Base-by-base conservation (phyloP, 2,797 vertebrate genomes). In the Delichon dasypus region DNA sequence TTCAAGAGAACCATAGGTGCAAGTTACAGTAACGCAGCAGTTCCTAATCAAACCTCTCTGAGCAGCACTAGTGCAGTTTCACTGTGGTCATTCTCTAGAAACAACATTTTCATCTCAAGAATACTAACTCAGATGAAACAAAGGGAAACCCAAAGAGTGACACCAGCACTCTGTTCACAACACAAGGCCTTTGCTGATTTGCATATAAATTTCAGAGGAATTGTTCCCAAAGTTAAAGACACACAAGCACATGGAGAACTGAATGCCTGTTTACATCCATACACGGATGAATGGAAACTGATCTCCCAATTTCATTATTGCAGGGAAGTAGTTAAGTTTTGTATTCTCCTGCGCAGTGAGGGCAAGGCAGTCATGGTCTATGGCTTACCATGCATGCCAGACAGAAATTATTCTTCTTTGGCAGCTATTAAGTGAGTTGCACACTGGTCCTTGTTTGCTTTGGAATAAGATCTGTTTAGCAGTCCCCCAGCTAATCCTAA, bases 61-160 rank as follows among this genome's bases (percentile, higher is more conserved):
- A 92, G 50, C 47, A 70, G 44, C 51, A 84, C 10, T 27, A 53
- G 26, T 1, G 16, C 54, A 61, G 23, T 67, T 82, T 34, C 70
- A 82, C 55, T 18, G 26, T 12, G 7, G n/a, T 66, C 60, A 17
- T 66, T 85, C 61, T 85, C 61, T 53, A 94, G 9, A 42, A 90
- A 67, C 42, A 83, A 51, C 23, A 42, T 20, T 36, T 84, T 76
- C 25, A 79, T 53, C 84, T 60, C 80, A 82, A 53, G 64, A 86
- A 66, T 25, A 70, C 36, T 44, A 70, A 89, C 45, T 71, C 60
- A 73, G 48, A 42, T 50, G 68, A 79, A 92, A 87, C 17, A 89
- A 85, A 85, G 19, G 25, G 14, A 82, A 76, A 44, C 13, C 30
- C n/a, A 45, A 80, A 57, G 82, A 80, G 18, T 4, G 6, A 89